Evolutionary conservation across 2,113 vertebrate genomes (phyloP).

Genomic region (Synchiropus splendidus): DNA sequence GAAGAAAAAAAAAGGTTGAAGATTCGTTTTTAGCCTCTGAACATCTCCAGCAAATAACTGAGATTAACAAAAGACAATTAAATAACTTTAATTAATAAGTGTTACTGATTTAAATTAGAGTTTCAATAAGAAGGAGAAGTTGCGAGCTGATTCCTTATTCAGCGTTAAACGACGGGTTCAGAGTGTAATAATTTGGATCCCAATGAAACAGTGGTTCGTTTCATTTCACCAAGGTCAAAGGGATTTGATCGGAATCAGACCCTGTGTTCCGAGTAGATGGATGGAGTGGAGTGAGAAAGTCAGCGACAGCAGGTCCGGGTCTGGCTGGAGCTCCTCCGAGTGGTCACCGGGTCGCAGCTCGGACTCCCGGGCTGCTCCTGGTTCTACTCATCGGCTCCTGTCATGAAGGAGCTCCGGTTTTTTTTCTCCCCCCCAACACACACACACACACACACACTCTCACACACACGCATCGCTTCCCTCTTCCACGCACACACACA

Average conservation of each 20-base stretch:
- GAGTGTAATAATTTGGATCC: too few relatives aligned
- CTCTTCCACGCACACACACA: slow-evolving; percentile 21
- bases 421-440: slow-evolving; percentile 33
- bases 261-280: slow-evolving; percentile 29
- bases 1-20: too few relatives aligned
- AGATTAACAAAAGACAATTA: too few relatives aligned
- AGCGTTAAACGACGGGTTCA: too few relatives aligned
- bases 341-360: slow-evolving; percentile 13
- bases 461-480: slow-evolving; percentile 50
- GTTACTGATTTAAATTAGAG: too few relatives aligned
- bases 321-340: too few relatives aligned
- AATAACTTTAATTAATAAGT: too few relatives aligned
- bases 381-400: slow-evolving; percentile 60
- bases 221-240: slow-evolving; percentile 21
- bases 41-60: not conserved
- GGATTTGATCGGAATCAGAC: slow-evolving; percentile 18
- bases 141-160: slow-evolving; percentile 21
- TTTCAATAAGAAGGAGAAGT: too few relatives aligned
- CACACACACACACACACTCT: slow-evolving; percentile 41
- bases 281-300: slow-evolving; percentile 29
- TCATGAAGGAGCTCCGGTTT: slow-evolving; percentile 63
- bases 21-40: not conserved
- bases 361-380: slow-evolving; percentile 42
- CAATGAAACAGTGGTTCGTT: slow-evolving; percentile 29
- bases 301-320: slow-evolving; percentile 8